Conservation (phyloP, 2,113 vertebrate genomes). For the Orycteropus afer region DNA sequence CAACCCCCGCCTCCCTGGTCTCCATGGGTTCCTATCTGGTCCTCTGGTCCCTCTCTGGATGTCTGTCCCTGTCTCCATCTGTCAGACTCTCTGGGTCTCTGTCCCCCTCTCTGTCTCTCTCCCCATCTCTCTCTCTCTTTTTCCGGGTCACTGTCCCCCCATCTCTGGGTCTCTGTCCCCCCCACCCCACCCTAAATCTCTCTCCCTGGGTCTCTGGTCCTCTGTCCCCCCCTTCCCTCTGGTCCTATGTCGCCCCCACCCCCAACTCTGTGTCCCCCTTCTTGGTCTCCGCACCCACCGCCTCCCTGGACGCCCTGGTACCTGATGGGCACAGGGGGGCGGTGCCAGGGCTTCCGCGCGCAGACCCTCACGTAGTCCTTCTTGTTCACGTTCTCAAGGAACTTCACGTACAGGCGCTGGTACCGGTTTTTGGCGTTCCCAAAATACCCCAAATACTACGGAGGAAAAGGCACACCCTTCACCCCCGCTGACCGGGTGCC, state of each 20-base stretch:
- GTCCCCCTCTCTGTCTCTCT: too few species aligned
- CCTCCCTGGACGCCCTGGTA: constrained; percentile 50
- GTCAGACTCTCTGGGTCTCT: neutral
- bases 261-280: too few species aligned
- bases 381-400: constrained; percentile 96
- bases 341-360: constrained; percentile 93
- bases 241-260: too few species aligned
- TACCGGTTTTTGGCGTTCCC: constrained; percentile 95
- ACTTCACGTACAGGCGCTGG: constrained; percentile 95
- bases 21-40: neutral
- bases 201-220: neutral
- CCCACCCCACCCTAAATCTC: too few species aligned
- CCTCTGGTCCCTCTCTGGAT: neutral
- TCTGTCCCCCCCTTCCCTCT: neutral
- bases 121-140: too few species aligned
- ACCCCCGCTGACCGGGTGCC: fast-evolving
- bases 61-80: neutral
- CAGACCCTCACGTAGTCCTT: constrained; percentile 96
- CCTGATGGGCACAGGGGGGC: constrained; percentile 91
- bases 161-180: neutral
- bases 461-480: neutral
- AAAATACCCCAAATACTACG: constrained; percentile 94
- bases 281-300: fast-evolving
- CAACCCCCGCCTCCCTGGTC: too few species aligned
- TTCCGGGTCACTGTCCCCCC: too few species aligned